Conservation (phyloP, 1,140 invertebrate species). For the Drosophila elegans region DNA sequence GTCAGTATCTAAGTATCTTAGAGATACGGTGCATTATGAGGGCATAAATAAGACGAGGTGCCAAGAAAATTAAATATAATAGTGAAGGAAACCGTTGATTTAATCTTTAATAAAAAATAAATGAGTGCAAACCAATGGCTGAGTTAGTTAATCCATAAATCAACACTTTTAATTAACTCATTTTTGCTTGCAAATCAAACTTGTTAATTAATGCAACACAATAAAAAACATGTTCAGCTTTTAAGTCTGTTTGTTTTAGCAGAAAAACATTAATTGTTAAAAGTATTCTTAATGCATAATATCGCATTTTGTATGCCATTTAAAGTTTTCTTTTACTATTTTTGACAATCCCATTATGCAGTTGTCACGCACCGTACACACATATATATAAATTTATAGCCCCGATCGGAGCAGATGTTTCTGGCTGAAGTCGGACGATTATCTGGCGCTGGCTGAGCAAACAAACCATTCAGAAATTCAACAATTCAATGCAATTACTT, state of each 20-base stretch:
- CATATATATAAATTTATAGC: neutral
- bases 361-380: slow-evolving; percentile 10
- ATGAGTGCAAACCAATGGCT: neutral
- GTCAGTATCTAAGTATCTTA: slow-evolving; percentile 2
- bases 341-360: slow-evolving; percentile 3
- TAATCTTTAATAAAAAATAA: neutral
- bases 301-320: neutral
- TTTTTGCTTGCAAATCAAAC: too few relatives aligned
- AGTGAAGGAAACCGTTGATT: neutral
- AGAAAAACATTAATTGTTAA: too few relatives aligned
- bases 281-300: too few relatives aligned
- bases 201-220: too few relatives aligned
- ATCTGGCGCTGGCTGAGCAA: slow-evolving; percentile 22
- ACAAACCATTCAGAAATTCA: slow-evolving; percentile 10
- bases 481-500: slow-evolving; percentile 48
- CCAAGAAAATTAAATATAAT: neutral
- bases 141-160: too few relatives aligned
- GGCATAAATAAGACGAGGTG: slow-evolving; percentile 5
- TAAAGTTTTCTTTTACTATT: neutral
- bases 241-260: too few relatives aligned
- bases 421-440: slow-evolving; percentile 31
- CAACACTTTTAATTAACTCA: too few relatives aligned
- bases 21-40: slow-evolving; percentile 10
- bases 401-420: slow-evolving; percentile 29
- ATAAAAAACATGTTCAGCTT: too few relatives aligned